A percentile compares a stretch with the other conserved stretches of the same genome.
phyloP scores from a whole-genome alignment of 2,888 invertebrate genomes.

The Serripes groenlandicus region DNA sequence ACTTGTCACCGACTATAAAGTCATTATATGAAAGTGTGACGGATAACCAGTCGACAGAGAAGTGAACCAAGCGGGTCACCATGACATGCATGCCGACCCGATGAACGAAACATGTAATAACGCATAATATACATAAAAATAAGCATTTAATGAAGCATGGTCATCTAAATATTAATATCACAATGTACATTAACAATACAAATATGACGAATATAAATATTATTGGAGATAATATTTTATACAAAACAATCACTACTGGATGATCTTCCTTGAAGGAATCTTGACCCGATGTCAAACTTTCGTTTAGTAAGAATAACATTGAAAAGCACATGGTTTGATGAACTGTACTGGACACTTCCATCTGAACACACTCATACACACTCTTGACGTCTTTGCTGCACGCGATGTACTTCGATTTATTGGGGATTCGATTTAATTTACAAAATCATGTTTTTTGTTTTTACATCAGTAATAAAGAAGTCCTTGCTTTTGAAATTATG shows the following conservation, averaged over 20 bases:
- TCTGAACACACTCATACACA: not conserved
- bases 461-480: not conserved
- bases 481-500: not conserved
- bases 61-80: no score
- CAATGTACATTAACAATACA: constrained; percentile 48
- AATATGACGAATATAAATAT: constrained; percentile 56
- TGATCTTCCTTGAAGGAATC: constrained; percentile 4
- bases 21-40: no score
- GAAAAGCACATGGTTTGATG: constrained; percentile 3
- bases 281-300: not conserved
- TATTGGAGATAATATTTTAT: constrained; percentile 43
- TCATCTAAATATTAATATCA: constrained; percentile 49
- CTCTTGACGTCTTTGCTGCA: not conserved
- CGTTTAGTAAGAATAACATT: constrained; percentile 1
- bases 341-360: not conserved
- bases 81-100: no score
- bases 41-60: no score
- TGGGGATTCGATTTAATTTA: no score
- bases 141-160: no score
- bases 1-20: no score
- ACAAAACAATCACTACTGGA: constrained; percentile 37
- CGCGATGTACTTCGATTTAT: not conserved
- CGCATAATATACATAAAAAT: no score
- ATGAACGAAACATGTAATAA: no score
- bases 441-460: not conserved